A percentile compares a stretch with the other conserved stretches of the same genome.
phyloP scores from a whole-genome alignment of 2,888 invertebrate species.

The Muschampia plurimacula region DNA sequence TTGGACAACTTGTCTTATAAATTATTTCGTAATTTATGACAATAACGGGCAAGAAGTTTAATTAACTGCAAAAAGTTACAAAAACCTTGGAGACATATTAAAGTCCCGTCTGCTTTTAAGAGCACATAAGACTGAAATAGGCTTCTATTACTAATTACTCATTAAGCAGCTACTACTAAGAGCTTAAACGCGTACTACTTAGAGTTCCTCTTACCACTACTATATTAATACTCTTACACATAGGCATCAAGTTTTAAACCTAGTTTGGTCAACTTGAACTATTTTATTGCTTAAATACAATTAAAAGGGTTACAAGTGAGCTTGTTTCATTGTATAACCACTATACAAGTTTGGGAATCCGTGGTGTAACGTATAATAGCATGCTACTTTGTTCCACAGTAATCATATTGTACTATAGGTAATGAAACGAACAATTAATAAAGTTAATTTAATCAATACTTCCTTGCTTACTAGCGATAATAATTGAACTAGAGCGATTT shows the following conservation, averaged over 20 bases:
- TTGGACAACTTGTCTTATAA: no score
- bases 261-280: neutral
- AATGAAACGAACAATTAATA: slow-evolving; percentile 2
- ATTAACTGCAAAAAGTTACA: no score
- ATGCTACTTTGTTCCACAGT: neutral
- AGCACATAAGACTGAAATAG: no score
- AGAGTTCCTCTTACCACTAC: no score
- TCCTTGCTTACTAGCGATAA: neutral
- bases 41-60: no score
- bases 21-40: no score
- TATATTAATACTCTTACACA: neutral
- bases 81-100: no score
- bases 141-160: no score
- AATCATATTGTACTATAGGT: neutral
- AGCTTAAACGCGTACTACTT: no score
- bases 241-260: neutral
- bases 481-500: slow-evolving; percentile 14
- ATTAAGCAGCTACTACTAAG: no score
- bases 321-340: neutral
- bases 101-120: no score
- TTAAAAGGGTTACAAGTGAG: neutral
- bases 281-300: neutral
- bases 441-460: slow-evolving; percentile 2
- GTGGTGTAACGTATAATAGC: neutral
- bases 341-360: no score